Evolutionary conservation across 2,888 invertebrate genomes (phyloP), one percentile per base, ranked within the genome.

Genomic region (Alloplasta piceator): DNA sequence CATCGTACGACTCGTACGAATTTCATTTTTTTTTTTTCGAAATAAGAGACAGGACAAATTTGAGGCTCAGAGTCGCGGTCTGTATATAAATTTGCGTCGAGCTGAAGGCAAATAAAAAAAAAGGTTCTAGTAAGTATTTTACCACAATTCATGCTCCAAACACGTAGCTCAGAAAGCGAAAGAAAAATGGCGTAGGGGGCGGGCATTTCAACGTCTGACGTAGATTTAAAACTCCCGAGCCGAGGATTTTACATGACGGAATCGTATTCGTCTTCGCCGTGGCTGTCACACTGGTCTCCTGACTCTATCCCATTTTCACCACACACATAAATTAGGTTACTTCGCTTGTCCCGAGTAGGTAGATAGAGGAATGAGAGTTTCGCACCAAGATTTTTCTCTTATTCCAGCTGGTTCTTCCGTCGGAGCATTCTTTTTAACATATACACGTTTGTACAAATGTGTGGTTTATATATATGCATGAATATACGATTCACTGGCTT

Each of bases 191-290:
- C 14, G 60, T n/a, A 36, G 39, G 14, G 26, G 48, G 12, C n/a
- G 64, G 64, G 55, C 48, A 71, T 64, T 81, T 61, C 36, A 48
- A 56, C 26, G 74, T 43, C 66, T 63, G 81, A 81, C 81, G 66
- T 77, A 66, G 74, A 78, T 78, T 78, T 81, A 74, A 56, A 71
- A 78, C 71, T 71, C 78, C 74, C 60, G 48, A 41, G 71, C 39
- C 55, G 67, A 64, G 56, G 71, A 81, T 78, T 78, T 75, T 67
- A 78, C 61, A 78, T 75, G 74, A 81, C 66, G 67, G 67, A 78
- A 81, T 75, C 71, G 61, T 67, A 75, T 81, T 71, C 71, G 66
- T 66, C 55, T 66, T 55, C 52, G 6, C 26, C 26, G 26, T 60
- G 43, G 67, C 66, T 71, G 71, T 73, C 72, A 56, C 41, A 39